phyloP scores from a whole-genome alignment of 2,113 vertebrate species.

The Jaculus jaculus region DNA sequence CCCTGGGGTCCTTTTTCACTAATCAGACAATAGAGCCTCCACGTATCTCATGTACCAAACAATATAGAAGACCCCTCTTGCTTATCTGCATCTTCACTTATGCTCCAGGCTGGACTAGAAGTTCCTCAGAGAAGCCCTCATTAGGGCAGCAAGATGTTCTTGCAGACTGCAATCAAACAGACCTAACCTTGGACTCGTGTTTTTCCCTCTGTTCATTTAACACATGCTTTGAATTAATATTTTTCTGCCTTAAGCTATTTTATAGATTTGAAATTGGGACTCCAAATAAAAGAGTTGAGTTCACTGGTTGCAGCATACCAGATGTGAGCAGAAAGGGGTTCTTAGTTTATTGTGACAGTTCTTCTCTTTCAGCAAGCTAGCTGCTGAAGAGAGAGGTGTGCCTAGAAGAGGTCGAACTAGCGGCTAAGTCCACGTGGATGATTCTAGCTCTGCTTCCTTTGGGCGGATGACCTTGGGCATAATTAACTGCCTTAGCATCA shows the following conservation, averaged over 20 bases:
- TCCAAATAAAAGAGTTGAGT: not conserved
- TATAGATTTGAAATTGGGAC: not conserved
- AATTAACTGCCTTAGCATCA: not conserved
- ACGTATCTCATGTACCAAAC: too few species aligned
- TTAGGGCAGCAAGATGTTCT: not conserved
- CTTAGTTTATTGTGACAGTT: not conserved
- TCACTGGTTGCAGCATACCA: not conserved
- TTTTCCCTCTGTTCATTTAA: not conserved
- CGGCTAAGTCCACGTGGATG: not conserved
- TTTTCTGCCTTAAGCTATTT: not conserved
- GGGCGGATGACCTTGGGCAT: not conserved
- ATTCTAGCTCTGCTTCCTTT: not conserved
- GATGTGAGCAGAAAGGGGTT: not conserved
- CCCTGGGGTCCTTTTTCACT: not conserved
- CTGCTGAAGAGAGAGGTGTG: not conserved
- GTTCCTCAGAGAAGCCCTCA: not conserved
- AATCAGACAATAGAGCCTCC: not conserved
- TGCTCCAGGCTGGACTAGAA: not conserved
- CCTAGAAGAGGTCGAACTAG: not conserved
- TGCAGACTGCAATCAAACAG: not conserved
- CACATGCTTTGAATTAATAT: not conserved
- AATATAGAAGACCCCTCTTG: not conserved
- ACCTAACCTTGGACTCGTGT: not conserved
- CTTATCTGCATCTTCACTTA: not conserved
- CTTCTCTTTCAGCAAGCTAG: not conserved